A percentile compares a stretch with the other conserved stretches of the same genome.
These are phyloP conservation scores for Eilema griseolum DNA, from an alignment of 2,888 invertebrate species.

Conservation along the genomic window DNA sequence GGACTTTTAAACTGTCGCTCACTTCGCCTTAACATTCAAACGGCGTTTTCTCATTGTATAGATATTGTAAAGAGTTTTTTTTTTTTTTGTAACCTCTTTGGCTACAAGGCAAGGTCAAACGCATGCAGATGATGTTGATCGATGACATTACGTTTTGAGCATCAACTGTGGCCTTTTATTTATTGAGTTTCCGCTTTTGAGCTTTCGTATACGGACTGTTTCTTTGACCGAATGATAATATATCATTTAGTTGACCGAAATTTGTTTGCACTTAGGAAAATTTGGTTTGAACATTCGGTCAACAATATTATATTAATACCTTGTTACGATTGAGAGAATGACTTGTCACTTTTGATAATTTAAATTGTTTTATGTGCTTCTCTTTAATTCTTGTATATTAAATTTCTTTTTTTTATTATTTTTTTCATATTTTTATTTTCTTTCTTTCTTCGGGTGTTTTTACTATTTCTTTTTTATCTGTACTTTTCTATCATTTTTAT, in stretches of 20 bases:
- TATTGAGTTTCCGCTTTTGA: constrained; percentile 10
- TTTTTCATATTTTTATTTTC: too few relatives aligned
- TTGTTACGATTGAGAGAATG: too few relatives aligned
- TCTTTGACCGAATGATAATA: not conserved
- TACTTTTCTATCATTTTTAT: too few relatives aligned
- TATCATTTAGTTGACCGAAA: not conserved
- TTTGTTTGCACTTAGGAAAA: not conserved
- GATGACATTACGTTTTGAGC: constrained; percentile 61
- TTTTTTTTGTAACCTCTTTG: constrained; percentile 55
- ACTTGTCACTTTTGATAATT: too few relatives aligned
- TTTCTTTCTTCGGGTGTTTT: too few relatives aligned
- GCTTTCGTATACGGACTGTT: constrained; percentile 7
- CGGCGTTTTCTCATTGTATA: constrained; percentile 60
- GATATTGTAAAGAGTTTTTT: constrained; percentile 56
- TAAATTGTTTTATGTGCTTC: too few relatives aligned
- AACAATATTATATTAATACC: too few relatives aligned
- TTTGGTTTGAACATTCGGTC: not conserved
- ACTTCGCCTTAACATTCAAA: constrained; percentile 58
- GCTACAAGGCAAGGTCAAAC: constrained; percentile 52
- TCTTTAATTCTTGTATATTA: too few relatives aligned
- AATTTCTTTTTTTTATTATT: too few relatives aligned
- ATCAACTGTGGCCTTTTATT: constrained; percentile 24
- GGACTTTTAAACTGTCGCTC: not conserved
- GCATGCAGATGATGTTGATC: constrained; percentile 64
- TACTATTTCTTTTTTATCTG: too few relatives aligned